Conservation (phyloP, 1,140 invertebrate species). For the Calephelis nemesis region DNA sequence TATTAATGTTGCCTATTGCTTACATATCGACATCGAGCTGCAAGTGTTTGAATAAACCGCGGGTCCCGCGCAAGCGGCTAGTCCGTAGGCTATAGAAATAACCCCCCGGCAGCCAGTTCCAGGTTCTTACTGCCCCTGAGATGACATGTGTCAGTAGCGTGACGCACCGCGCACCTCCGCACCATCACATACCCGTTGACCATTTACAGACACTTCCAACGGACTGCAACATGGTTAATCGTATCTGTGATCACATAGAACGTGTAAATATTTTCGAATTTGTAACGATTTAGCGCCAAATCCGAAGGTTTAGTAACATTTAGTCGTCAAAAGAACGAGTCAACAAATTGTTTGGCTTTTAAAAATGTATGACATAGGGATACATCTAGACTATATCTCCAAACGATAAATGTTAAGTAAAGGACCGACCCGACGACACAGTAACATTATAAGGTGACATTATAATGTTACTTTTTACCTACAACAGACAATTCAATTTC, state of each 20-base stretch:
- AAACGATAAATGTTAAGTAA: too few relatives aligned
- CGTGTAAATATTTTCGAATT: not conserved
- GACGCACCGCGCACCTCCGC: constrained; percentile 55
- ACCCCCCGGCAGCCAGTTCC: constrained; percentile 77
- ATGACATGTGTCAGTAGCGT: constrained; percentile 55
- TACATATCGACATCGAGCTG: constrained; percentile 25
- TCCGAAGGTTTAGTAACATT: not conserved
- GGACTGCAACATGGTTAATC: not conserved
- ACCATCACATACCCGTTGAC: constrained; percentile 31
- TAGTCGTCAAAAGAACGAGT: too few relatives aligned
- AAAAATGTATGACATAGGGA: too few relatives aligned
- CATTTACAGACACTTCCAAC: constrained; percentile 25
- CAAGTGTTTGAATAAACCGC: constrained; percentile 26
- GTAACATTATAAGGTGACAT: too few relatives aligned
- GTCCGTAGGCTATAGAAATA: constrained; percentile 61
- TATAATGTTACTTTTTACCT: too few relatives aligned
- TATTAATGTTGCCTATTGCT: constrained; percentile 13
- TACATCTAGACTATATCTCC: too few relatives aligned
- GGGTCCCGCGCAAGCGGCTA: constrained; percentile 41
- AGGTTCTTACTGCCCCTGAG: constrained; percentile 73
- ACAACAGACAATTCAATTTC: too few relatives aligned
- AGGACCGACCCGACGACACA: too few relatives aligned
- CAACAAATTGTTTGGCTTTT: too few relatives aligned
- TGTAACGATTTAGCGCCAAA: not conserved
- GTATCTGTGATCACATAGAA: not conserved